phyloP scores from a whole-genome alignment of 2,113 vertebrate genomes.

The Mirza zaza region DNA sequence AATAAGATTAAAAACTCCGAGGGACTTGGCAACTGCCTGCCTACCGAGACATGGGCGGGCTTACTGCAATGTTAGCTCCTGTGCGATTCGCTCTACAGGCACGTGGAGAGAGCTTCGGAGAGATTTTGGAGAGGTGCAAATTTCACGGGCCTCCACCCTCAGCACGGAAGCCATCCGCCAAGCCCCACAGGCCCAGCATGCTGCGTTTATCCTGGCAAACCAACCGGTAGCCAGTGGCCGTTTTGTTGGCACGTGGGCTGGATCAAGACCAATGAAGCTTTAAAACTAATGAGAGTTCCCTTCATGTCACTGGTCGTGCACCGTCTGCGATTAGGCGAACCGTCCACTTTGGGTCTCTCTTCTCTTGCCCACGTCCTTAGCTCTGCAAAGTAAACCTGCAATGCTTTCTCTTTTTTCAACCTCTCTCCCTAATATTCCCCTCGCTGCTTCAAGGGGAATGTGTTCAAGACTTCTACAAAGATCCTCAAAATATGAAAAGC shows the following conservation, averaged over 20 bases:
- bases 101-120: not conserved
- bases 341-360: too few relatives aligned
- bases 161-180: not conserved
- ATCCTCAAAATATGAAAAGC: too few relatives aligned
- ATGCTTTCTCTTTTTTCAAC: not conserved
- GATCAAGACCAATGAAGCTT: not conserved
- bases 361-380: accelerated
- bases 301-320: accelerated
- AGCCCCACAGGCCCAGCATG: not conserved
- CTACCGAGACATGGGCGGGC: not conserved
- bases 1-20: not conserved
- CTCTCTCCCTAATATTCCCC: not conserved
- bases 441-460: too few relatives aligned
- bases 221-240: accelerated
- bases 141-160: not conserved
- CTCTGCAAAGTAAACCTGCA: not conserved
- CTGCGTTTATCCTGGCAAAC: not conserved
- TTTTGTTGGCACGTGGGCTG: not conserved
- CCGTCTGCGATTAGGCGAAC: not conserved
- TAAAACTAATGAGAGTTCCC: not conserved
- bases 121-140: not conserved
- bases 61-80: not conserved
- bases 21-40: not conserved
- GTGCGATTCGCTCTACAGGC: not conserved
- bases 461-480: accelerated